Evolutionary conservation across 1,140 invertebrate species (phyloP).

Genomic region (Drosophila burlai): DNA sequence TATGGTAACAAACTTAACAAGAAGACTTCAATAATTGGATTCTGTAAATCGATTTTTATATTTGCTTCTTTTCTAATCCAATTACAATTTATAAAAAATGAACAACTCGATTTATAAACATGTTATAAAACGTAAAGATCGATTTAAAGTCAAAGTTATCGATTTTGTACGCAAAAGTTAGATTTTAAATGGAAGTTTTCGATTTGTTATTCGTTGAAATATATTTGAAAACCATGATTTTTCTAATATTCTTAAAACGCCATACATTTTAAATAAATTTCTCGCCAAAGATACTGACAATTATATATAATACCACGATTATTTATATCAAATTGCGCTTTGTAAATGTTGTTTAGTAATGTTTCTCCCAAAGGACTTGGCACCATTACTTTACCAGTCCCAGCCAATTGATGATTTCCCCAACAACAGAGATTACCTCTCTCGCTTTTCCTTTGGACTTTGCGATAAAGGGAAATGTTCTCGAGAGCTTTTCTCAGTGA

Average conservation of each 20-base stretch:
- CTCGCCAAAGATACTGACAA: not conserved
- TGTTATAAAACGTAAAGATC: too few relatives aligned
- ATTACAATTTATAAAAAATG: too few relatives aligned
- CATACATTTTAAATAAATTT: not conserved
- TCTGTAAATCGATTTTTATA: too few relatives aligned
- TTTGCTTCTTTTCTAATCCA: too few relatives aligned
- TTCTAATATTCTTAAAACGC: not conserved
- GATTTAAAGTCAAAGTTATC: too few relatives aligned
- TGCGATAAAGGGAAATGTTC: slow-evolving; percentile 26
- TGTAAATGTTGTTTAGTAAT: too few relatives aligned
- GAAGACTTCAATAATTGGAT: too few relatives aligned
- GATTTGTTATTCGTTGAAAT: not conserved
- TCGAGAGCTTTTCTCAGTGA: slow-evolving; percentile 21
- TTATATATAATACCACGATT: not conserved
- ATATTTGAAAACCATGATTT: not conserved
- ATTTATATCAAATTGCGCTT: not conserved
- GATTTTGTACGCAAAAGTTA: not conserved
- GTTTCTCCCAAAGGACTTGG: slow-evolving; percentile 4
- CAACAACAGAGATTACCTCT: not conserved
- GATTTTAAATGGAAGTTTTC: not conserved
- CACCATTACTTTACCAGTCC: slow-evolving; percentile 14
- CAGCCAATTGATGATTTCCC: slow-evolving; percentile 12
- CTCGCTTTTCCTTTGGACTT: not conserved
- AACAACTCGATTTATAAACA: too few relatives aligned
- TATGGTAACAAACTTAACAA: not conserved